Base-by-base conservation (phyloP, 1,140 invertebrate genomes). In the Agraylea sexmaculata region DNA sequence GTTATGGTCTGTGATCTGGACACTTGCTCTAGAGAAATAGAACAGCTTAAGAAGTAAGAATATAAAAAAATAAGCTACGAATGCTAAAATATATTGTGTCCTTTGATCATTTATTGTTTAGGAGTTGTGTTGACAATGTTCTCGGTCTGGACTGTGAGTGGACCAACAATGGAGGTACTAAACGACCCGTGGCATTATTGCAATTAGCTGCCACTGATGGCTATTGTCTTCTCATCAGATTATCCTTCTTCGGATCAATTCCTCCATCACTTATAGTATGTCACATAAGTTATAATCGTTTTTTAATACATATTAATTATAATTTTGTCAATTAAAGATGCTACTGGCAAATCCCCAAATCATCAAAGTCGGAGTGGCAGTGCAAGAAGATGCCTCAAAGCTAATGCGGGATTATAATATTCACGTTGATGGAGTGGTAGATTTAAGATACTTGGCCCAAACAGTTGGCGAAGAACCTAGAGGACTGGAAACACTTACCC, bases 301-400 rank as follows among this genome's bases (percentile, higher is more conserved):
- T 2, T 33, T 25, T 12, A 11, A 37, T 25, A 2, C 20, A 27
- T 7, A 20, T 20, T 33, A 31, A 7, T 19, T 12, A 16, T 8
- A 17, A 25, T n/a, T 2, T 41, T 21, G 21, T 29, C 7, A 40
- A 13, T 2, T 40, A 40, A 21, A 45, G 42, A 29, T 13, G 0
- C 25, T 47, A 32, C 28, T 45, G 10, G 48, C 50, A 42, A 42
- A 49, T 36, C 13, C 37, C 2, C 28, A 40, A 16, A 62, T 73
- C 22, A 63, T 84, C 18, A 87, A 88, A 68, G 75, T 87, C 10
- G 85, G 85, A 11, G 79, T 87, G 5, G 78, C 71, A 3, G 66
- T 78, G 1, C 61, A 62, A 7, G 79, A 82, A 49, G 83, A 87
- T 67, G 77, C 74, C 1, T 70, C 65, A 36, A 80, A 80, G 45